Evolutionary conservation across 2,888 invertebrate genomes (phyloP).

Genomic region (Caenorhabditis wallacei): DNA sequence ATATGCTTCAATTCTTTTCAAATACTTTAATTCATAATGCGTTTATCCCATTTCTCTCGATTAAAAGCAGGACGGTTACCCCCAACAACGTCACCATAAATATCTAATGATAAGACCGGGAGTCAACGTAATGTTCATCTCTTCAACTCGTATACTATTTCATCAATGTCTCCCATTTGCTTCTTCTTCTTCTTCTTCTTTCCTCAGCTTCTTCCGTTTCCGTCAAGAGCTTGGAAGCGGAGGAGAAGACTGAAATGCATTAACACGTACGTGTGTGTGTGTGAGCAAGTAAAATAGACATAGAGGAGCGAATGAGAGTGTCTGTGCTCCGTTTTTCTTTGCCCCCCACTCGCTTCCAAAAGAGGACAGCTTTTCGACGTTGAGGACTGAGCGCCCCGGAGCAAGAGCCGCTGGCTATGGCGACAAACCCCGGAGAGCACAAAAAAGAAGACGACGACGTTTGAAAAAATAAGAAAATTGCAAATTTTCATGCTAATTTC

Average conservation of each 20-base stretch:
- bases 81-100: slow-evolving; percentile 51
- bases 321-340: neutral
- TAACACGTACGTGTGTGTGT: slow-evolving; percentile 51
- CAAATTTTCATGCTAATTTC: neutral
- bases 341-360: slow-evolving; percentile 38
- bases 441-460: neutral
- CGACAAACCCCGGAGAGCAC: slow-evolving; percentile 4
- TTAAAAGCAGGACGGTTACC: slow-evolving; percentile 5
- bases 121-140: slow-evolving; percentile 9
- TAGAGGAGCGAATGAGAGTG: slow-evolving; percentile 20
- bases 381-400: slow-evolving; percentile 25
- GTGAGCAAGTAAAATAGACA: slow-evolving; percentile 39
- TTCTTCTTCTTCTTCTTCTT: slow-evolving; percentile 36
- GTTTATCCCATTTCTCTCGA: neutral
- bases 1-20: neutral
- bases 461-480: neutral
- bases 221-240: slow-evolving; percentile 49
- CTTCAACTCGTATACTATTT: slow-evolving; percentile 31
- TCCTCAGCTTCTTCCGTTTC: slow-evolving; percentile 41
- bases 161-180: slow-evolving; percentile 33
- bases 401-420: slow-evolving; percentile 24
- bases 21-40: neutral
- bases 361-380: slow-evolving; percentile 51
- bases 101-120: slow-evolving; percentile 49
- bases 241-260: slow-evolving; percentile 48